Evolutionary conservation across 2,888 invertebrate genomes (phyloP).

Genomic region (Tinea pellionella): DNA sequence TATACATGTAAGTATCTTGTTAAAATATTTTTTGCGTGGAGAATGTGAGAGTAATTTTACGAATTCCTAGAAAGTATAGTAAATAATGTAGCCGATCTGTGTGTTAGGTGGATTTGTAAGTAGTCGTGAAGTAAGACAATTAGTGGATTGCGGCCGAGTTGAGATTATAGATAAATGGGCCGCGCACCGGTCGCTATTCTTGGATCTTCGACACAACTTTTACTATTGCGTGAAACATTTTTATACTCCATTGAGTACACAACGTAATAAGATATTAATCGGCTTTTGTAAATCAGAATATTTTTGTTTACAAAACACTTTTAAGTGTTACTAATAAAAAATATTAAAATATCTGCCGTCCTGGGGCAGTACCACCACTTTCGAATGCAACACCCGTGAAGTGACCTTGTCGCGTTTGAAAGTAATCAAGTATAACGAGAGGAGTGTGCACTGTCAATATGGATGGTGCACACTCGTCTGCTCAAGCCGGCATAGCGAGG

Average conservation of each 20-base stretch:
- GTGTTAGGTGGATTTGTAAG: slow-evolving; percentile 2
- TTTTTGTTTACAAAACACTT: no score
- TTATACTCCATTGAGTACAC: neutral
- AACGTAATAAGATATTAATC: neutral
- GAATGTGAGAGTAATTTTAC: neutral
- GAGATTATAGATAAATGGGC: slow-evolving; percentile 19
- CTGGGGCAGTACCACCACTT: no score
- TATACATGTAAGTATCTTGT: neutral
- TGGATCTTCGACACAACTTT: neutral
- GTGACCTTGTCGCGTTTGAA: no score
- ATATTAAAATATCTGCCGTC: no score
- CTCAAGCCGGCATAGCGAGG: no score
- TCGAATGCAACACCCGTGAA: no score
- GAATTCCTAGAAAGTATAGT: neutral
- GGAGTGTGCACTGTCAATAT: no score
- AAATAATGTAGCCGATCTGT: neutral
- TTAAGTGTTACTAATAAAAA: no score
- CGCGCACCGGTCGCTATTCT: slow-evolving; percentile 11
- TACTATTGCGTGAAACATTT: neutral
- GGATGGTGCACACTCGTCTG: no score
- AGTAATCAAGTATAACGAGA: no score
- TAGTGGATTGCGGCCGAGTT: slow-evolving; percentile 38
- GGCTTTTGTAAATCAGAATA: no score
- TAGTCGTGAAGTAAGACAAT: slow-evolving; percentile 29
- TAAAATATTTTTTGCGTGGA: neutral